phyloP scores from a whole-genome alignment of 1,140 invertebrate genomes.

The Diabrotica virgifera region DNA sequence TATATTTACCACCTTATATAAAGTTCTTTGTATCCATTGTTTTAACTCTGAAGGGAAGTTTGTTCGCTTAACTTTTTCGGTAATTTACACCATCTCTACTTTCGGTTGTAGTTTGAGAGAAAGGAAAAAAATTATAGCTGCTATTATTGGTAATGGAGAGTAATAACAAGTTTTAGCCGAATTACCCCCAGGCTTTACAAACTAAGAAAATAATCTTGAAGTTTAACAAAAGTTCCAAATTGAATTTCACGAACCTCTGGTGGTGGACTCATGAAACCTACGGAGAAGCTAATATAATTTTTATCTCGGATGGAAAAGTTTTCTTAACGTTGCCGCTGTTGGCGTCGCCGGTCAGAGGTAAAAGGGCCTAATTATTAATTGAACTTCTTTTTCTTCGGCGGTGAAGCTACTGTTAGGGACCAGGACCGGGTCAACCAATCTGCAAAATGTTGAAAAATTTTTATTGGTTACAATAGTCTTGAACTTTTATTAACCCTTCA shows the following conservation, averaged over 20 bases:
- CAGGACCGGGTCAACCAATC: background rate
- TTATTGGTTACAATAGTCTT: too few relatives aligned
- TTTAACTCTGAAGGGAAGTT: too few relatives aligned
- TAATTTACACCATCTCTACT: too few relatives aligned
- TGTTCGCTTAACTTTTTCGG: too few relatives aligned
- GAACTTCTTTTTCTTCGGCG: constrained; percentile 7
- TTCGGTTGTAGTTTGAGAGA: too few relatives aligned
- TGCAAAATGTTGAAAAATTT: too few relatives aligned
- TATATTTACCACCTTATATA: too few relatives aligned
- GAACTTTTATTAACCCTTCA: too few relatives aligned
- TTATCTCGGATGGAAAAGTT: constrained; percentile 10
- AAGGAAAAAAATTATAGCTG: background rate
- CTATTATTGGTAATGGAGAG: background rate
- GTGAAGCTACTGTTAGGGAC: background rate
- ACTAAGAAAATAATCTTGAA: constrained; percentile 4
- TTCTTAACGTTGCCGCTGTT: background rate
- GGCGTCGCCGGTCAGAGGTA: background rate
- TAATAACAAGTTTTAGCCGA: background rate
- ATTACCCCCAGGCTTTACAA: background rate
- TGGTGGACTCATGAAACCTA: constrained; percentile 7
- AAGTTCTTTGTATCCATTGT: too few relatives aligned
- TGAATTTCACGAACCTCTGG: constrained; percentile 9
- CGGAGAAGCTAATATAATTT: constrained; percentile 9
- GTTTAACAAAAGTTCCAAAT: constrained; percentile 13
- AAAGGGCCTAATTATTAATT: constrained; percentile 12